Percentiles rank a stretch among this genome's conserved stretches.
These are phyloP conservation scores for Poecilia latipinna DNA, from an alignment of 2,113 vertebrate species.

Conservation along the genomic window DNA sequence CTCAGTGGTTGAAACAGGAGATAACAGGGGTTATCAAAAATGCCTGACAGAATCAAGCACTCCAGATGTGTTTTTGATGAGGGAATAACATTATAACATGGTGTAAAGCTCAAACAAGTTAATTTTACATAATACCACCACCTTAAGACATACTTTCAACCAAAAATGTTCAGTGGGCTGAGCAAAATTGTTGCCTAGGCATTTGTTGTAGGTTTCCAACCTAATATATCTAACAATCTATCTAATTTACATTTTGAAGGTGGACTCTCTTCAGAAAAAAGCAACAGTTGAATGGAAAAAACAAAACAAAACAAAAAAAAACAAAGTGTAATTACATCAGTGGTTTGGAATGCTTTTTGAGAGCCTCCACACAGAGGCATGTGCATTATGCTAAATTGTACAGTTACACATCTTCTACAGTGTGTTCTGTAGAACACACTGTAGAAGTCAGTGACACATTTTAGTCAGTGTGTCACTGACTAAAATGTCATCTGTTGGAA, in stretches of 20 bases:
- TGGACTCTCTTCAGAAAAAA: neutral
- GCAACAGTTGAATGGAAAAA: neutral
- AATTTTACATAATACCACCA: too few relatives aligned
- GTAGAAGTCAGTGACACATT: too few relatives aligned
- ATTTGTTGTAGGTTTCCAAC: conserved; percentile 18
- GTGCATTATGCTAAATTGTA: neutral
- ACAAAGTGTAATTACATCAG: neutral
- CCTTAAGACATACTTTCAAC: neutral
- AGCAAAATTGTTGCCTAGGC: neutral
- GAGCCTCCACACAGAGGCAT: neutral
- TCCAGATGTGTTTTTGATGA: too few relatives aligned
- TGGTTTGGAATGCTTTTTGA: neutral
- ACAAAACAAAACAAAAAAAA: neutral
- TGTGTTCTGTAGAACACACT: too few relatives aligned
- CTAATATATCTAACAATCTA: too few relatives aligned
- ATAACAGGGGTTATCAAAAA: too few relatives aligned
- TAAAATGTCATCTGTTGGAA: neutral
- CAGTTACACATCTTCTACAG: neutral
- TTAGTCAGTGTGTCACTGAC: neutral
- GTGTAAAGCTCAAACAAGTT: too few relatives aligned
- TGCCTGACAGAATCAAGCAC: too few relatives aligned
- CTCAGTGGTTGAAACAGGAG: too few relatives aligned
- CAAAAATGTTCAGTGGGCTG: neutral
- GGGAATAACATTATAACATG: too few relatives aligned
- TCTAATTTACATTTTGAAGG: neutral